Conservation (phyloP, 2,797 vertebrate species). For the Syngnathus rostellatus region DNA sequence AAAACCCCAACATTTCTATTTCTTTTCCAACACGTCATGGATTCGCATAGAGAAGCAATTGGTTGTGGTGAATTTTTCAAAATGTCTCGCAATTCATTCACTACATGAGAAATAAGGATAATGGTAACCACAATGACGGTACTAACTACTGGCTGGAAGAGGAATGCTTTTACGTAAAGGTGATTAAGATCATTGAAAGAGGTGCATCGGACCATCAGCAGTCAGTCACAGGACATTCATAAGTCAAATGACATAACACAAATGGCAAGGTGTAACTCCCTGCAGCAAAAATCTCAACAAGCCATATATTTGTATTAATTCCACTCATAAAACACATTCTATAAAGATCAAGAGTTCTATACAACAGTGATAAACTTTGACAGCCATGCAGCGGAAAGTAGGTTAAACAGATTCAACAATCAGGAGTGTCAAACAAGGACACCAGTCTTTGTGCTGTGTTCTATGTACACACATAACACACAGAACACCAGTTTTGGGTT, state of each 20-base stretch:
- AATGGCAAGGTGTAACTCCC: conserved; percentile 11
- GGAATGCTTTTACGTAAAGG: not conserved
- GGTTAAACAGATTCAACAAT: conserved; percentile 31
- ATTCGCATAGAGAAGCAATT: no score
- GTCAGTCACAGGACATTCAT: not conserved
- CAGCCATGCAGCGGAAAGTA: conserved; percentile 21
- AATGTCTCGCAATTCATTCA: no score
- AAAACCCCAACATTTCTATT: no score
- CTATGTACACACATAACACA: conserved; percentile 11
- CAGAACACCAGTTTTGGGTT: conserved; percentile 6
- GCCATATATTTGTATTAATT: not conserved
- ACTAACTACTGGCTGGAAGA: not conserved
- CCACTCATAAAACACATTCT: not conserved
- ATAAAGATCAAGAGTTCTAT: conserved; percentile 6
- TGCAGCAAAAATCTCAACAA: not conserved
- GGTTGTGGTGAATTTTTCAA: no score
- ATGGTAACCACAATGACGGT: no score
- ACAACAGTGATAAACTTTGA: conserved; percentile 8
- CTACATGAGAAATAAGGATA: no score
- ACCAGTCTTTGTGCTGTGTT: conserved; percentile 7
- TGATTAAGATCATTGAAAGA: not conserved
- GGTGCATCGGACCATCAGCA: not conserved
- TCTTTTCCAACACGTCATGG: no score
- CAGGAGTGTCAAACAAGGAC: conserved; percentile 24
- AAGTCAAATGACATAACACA: not conserved